Base-by-base conservation (phyloP, 1,140 invertebrate species). In the Triops cancriformis region DNA sequence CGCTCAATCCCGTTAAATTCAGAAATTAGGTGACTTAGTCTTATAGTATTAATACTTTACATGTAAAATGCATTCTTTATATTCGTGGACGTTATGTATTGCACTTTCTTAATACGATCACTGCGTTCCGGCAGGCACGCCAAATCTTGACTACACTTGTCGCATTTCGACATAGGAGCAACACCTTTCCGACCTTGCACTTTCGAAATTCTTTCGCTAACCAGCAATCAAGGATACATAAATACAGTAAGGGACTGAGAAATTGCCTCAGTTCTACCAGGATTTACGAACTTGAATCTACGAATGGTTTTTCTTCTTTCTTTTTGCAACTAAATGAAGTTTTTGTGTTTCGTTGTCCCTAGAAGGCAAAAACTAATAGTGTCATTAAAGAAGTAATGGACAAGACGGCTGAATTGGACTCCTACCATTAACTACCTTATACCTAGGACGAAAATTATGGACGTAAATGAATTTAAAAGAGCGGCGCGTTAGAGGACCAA, bases 401-500 rank as follows among this genome's bases (percentile, higher is more conserved):
- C 51, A n/a, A 64, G 51, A 23, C 31, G 1, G 18, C 18, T 23
- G 51, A 64, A 23, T 64, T 64, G 18, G 51, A 64, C 23, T 64
- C 14, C 23, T 64, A 64, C 14, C 14, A 18, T 64, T 12, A 23
- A 64, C 3, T 64, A 64, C 14, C 51, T 64, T 23, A 0, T 18
- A 64, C 5, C 23, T 64, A 64, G 51, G 51, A 64, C 51, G 51
- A 64, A 64, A 23, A 64, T n/a, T 18, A 64, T 23, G 51, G 51
- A 64, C 51, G 51, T 64, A 64, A 64, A 23, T 64, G 51, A 64
- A 64, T 64, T 64, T 18, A 64, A 14, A 64, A 64, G n/a, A 64
- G 10, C 23, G 14, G 51, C 51, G 51, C 51, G 9, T 23, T 6
- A 18, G 51, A 23, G 23, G 51, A 18, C 3, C 51, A 64, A 64